phyloP scores from a whole-genome alignment of 2,113 vertebrate species.

The Nycticebus coucang region DNA sequence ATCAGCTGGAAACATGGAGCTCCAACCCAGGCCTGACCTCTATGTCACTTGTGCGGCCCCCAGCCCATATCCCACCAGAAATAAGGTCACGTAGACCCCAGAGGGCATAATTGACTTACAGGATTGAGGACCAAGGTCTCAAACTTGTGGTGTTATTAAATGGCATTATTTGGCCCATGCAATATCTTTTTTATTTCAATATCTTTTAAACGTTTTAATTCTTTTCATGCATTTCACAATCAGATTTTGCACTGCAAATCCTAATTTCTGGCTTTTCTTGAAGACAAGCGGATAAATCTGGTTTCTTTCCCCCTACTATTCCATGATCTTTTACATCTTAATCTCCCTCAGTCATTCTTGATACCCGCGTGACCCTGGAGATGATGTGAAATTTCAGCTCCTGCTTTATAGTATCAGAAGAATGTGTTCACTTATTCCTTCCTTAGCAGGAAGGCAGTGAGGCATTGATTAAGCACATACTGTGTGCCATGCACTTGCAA shows the following conservation, averaged over 20 bases:
- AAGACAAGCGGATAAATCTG: neutral
- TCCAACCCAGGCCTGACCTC: neutral
- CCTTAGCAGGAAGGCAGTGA: neutral
- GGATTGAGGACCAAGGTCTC: too few species aligned
- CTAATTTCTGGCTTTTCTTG: neutral
- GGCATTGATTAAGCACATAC: neutral
- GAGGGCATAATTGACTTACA: rapidly evolving
- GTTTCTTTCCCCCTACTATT: neutral
- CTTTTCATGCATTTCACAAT: neutral
- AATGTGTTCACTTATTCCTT: rapidly evolving
- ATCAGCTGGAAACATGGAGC: neutral
- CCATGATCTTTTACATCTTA: neutral
- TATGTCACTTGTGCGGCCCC: rapidly evolving
- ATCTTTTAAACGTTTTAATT: neutral
- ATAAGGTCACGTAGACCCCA: neutral
- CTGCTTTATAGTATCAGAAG: neutral
- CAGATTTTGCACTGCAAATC: neutral
- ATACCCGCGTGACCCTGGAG: neutral
- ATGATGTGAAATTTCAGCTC: neutral
- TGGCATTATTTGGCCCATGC: too few species aligned
- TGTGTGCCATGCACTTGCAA: neutral
- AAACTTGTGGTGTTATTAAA: neutral
- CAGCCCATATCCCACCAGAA: neutral
- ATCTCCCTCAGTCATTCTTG: neutral
- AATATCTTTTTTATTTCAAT: neutral